Conservation (phyloP, 2,888 invertebrate genomes). For the Papilio protenor region DNA sequence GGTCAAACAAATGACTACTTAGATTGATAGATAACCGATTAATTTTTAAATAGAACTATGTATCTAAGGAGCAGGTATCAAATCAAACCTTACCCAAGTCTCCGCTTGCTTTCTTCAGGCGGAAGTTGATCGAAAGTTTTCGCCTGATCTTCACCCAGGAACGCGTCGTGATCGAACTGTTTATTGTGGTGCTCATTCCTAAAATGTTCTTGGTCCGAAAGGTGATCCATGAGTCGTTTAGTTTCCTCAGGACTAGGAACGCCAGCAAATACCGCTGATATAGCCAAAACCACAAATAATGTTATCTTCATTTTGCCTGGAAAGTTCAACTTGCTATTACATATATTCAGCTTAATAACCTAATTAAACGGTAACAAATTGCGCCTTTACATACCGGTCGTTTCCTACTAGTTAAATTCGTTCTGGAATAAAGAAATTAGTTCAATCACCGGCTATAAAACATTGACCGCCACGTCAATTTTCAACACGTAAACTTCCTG, state of each 20-base stretch:
- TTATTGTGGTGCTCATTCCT: slow-evolving; percentile 92
- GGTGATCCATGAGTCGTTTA: slow-evolving; percentile 86
- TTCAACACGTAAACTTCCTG: slow-evolving; percentile 67
- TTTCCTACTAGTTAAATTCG: slow-evolving; percentile 11
- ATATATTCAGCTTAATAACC: neutral
- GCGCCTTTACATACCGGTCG: neutral
- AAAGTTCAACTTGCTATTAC: slow-evolving; percentile 43
- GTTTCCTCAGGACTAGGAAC: slow-evolving; percentile 91
- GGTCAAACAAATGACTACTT: neutral
- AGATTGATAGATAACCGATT: neutral
- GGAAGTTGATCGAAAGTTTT: slow-evolving; percentile 96
- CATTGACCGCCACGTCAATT: slow-evolving; percentile 71
- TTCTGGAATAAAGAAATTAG: slow-evolving; percentile 13
- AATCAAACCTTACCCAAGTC: slow-evolving; percentile 87
- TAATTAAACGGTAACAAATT: neutral
- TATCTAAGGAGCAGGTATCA: neutral
- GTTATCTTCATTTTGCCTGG: slow-evolving; percentile 69
- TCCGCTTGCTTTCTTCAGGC: slow-evolving; percentile 96
- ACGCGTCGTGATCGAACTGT: slow-evolving; percentile 98
- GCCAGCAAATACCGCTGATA: slow-evolving; percentile 74
- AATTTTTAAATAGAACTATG: neutral
- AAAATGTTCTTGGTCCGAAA: slow-evolving; percentile 92
- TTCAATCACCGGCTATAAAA: slow-evolving; percentile 29
- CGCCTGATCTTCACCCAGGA: slow-evolving; percentile 96
- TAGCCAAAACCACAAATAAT: slow-evolving; percentile 68